A percentile compares a stretch with the other conserved stretches of the same genome.
phyloP scores from a whole-genome alignment of 2,113 vertebrate species.

The Oreochromis niloticus region DNA sequence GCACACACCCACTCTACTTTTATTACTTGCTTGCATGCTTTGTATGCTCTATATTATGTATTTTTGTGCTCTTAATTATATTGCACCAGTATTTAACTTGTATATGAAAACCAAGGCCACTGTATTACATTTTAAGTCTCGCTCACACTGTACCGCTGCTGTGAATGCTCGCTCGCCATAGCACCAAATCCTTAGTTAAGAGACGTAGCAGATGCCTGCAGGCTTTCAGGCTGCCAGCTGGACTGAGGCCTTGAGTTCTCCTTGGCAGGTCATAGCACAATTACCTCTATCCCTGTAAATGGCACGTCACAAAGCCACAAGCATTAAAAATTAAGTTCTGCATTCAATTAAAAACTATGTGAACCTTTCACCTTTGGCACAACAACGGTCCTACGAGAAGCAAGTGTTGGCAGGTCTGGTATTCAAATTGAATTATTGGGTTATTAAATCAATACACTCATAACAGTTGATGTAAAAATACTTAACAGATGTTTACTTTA shows the following conservation, averaged over 20 bases:
- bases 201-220: neutral
- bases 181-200: neutral
- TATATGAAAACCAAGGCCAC: neutral
- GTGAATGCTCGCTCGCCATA: neutral
- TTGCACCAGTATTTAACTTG: neutral
- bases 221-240: neutral
- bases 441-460: neutral
- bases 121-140: neutral
- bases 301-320: neutral
- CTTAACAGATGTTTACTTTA: neutral
- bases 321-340: neutral
- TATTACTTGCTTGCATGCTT: neutral
- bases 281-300: neutral
- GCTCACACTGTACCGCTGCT: neutral
- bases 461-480: neutral
- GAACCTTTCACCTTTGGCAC: neutral
- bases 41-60: neutral
- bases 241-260: neutral
- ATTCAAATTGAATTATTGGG: neutral
- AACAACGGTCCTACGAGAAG: neutral
- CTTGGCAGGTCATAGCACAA: neutral
- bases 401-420: neutral
- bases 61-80: neutral
- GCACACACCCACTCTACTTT: neutral
- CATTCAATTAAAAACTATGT: neutral